Percentiles rank a stretch among this genome's conserved stretches.
These are phyloP conservation scores for Polietes domitor DNA, from an alignment of 2,888 invertebrate species.

Conservation along the genomic window DNA sequence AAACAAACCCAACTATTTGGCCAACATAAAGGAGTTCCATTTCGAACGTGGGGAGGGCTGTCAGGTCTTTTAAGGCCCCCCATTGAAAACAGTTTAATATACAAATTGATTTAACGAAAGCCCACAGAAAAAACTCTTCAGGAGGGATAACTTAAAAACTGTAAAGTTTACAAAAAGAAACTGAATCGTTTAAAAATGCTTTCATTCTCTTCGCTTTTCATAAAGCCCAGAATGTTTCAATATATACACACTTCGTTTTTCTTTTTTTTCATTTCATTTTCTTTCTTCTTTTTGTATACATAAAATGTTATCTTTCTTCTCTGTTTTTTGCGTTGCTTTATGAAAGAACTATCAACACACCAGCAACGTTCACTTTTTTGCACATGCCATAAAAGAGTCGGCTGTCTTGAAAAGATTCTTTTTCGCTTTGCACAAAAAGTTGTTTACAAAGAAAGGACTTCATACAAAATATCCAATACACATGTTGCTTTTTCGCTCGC, in stretches of 20 bases:
- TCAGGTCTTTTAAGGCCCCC: conserved; percentile 2
- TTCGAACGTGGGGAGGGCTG: neutral
- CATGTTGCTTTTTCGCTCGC: conserved; percentile 4
- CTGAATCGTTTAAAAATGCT: neutral
- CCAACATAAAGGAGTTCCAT: conserved; percentile 34
- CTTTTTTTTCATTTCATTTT: neutral
- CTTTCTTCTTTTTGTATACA: neutral
- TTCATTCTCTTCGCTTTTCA: neutral
- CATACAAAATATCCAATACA: neutral
- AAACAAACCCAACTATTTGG: neutral
- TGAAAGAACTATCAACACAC: neutral
- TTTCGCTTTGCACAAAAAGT: neutral
- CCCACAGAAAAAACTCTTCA: neutral
- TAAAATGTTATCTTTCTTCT: conserved; percentile 16
- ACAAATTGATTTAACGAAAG: conserved; percentile 60
- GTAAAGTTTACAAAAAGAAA: neutral
- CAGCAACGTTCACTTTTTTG: neutral
- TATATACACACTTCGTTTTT: too few species aligned
- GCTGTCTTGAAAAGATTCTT: conserved; percentile 15
- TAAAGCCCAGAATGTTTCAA: neutral
- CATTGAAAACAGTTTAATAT: conserved; percentile 61
- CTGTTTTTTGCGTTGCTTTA: neutral
- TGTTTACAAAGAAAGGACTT: neutral
- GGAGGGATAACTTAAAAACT: conserved; percentile 1
- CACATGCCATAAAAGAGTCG: neutral